Evolutionary conservation across 2,888 invertebrate genomes (phyloP).

Genomic region (Muschampia plurimacula): DNA sequence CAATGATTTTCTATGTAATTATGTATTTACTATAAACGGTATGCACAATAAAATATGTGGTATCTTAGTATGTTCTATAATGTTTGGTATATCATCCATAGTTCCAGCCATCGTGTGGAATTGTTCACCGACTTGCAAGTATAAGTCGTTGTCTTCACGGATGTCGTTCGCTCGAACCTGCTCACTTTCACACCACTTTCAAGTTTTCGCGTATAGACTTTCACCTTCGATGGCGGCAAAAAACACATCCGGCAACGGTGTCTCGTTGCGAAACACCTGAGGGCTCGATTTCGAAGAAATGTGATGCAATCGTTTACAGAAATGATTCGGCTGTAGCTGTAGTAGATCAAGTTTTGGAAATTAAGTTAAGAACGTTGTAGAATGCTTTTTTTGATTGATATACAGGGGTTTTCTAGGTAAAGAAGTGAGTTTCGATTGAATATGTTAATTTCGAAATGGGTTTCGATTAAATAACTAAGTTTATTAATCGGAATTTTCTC

Average conservation of each 20-base stretch:
- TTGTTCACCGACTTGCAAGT: conserved; percentile 21
- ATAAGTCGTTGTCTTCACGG: conserved; percentile 26
- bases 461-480: no score
- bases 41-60: no score
- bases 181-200: conserved; percentile 73
- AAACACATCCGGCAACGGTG: conserved; percentile 68
- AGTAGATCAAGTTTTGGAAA: neutral
- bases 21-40: no score
- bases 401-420: no score
- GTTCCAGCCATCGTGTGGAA: no score
- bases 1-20: no score
- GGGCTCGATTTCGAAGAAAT: conserved; percentile 42
- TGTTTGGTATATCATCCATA: no score
- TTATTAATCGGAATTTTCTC: no score
- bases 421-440: no score
- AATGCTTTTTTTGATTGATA: neutral
- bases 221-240: conserved; percentile 56
- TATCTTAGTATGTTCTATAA: no score
- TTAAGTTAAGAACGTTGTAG: neutral
- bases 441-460: no score
- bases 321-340: neutral
- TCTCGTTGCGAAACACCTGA: conserved; percentile 62
- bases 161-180: conserved; percentile 32
- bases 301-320: conserved; percentile 25
- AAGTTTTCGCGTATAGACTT: conserved; percentile 50